Evolutionary conservation across 2,797 vertebrate genomes (phyloP).

Genomic region (Cossypha caffra): DNA sequence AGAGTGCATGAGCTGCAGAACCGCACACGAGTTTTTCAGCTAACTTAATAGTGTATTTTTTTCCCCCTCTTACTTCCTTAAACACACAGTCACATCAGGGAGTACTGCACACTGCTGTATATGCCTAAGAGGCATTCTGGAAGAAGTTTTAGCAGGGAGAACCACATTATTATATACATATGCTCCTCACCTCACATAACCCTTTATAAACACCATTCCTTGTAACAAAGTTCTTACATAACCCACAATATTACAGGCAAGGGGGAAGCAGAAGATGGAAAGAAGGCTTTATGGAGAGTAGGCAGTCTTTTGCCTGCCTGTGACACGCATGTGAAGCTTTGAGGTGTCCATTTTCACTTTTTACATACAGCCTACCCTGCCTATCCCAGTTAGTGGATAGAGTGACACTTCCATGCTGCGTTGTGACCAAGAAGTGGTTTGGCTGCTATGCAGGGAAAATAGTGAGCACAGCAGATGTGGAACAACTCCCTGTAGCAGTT

Average conservation of each 20-base stretch:
- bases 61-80: neutral
- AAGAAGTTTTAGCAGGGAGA: neutral
- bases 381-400: neutral
- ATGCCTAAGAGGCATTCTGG: neutral
- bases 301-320: neutral
- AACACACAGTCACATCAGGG: neutral
- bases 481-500: neutral
- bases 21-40: neutral
- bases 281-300: neutral
- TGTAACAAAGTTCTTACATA: neutral
- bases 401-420: neutral
- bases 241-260: neutral
- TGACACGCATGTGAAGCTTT: fast-evolving
- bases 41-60: neutral
- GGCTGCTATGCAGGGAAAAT: neutral
- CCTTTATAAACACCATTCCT: neutral
- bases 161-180: neutral
- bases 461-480: neutral
- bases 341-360: neutral
- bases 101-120: neutral
- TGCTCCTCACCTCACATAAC: neutral
- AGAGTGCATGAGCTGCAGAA: neutral
- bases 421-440: neutral
- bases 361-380: neutral
- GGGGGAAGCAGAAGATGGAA: neutral